These are phyloP conservation scores for cat (Felis catus) DNA, from an alignment of 2,113 vertebrate genomes.

Conservation along the genomic window F.catus_Fca126_mat1.0 CM031413.1:59066001-59066500, in stretches of 20 bases:
- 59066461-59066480: not conserved
- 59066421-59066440: not conserved
- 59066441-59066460: not conserved
- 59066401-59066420: not conserved
- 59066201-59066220: not conserved
- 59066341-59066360: not conserved
- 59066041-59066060: not conserved
- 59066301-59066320: not conserved
- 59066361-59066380: not conserved
- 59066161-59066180: fast-evolving
- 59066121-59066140: not conserved
- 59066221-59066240: not conserved
- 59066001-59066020: no score
- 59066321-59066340: not conserved
- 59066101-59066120: not conserved
- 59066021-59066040: fast-evolving
- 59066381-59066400: not conserved
- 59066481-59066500: not conserved
- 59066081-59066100: no score
- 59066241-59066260: not conserved
- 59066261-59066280: not conserved
- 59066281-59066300: not conserved
- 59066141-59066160: not conserved
- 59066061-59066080: not conserved
- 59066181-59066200: not conserved